Conservation (phyloP, 2,113 vertebrate species). For the Phalacrocorax pelagicus region DNA sequence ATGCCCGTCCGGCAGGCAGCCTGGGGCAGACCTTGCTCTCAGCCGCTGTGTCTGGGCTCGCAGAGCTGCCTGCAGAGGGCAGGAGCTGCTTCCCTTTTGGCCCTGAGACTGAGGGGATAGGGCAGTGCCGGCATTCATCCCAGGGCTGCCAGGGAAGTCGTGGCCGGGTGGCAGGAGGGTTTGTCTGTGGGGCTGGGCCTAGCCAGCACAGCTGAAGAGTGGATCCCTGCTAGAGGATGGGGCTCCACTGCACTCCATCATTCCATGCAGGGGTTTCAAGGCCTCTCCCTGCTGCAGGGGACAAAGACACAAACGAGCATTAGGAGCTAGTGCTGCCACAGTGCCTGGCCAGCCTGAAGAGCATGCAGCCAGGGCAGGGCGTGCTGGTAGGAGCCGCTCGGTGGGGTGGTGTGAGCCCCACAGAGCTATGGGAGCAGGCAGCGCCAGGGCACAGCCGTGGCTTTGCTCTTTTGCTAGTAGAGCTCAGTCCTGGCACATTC, state of each 20-base stretch:
- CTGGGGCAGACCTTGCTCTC: neutral
- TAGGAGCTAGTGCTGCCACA: neutral
- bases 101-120: rapidly evolving
- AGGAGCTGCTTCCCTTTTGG: neutral
- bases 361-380: neutral
- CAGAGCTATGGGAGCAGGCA: neutral
- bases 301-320: neutral
- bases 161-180: neutral
- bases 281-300: neutral
- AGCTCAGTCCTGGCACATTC: neutral
- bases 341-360: neutral
- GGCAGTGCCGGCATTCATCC: neutral
- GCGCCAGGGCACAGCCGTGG: neutral
- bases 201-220: neutral
- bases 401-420: neutral
- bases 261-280: neutral
- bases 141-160: neutral
- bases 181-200: neutral
- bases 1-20: rapidly evolving
- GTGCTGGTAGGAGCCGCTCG: neutral
- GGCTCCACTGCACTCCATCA: neutral
- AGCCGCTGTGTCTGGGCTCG: neutral
- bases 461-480: neutral
- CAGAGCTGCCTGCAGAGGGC: neutral
- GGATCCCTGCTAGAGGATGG: neutral